Conservation (phyloP, 2,113 vertebrate genomes). For the Plecotus auritus region DNA sequence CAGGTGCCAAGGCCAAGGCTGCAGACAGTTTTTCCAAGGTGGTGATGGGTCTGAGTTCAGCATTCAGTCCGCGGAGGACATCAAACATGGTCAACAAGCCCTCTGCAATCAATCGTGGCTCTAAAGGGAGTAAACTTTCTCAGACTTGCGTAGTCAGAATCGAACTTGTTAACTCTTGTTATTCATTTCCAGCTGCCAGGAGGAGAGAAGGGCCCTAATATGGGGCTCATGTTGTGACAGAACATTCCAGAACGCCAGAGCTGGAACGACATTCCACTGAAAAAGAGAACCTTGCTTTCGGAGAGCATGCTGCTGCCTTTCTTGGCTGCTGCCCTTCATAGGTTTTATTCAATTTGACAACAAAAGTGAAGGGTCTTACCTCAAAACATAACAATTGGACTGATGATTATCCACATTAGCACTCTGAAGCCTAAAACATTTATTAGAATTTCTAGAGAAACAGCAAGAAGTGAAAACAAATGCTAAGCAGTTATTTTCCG, state of each 20-base stretch:
- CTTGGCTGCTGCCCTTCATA: not conserved
- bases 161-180: not conserved
- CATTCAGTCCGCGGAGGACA: not conserved
- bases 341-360: not conserved
- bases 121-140: slow-evolving; percentile 37
- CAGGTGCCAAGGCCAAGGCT: not conserved
- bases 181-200: not conserved
- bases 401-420: not conserved
- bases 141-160: not conserved
- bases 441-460: slow-evolving; percentile 33
- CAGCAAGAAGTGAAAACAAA: not conserved
- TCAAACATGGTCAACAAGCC: not conserved
- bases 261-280: not conserved
- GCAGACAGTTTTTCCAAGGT: accelerated
- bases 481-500: not conserved
- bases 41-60: not conserved
- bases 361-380: slow-evolving; percentile 40
- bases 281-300: not conserved
- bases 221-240: slow-evolving; percentile 16
- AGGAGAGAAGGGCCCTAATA: slow-evolving; percentile 53
- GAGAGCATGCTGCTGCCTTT: not conserved
- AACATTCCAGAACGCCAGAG: slow-evolving; percentile 17
- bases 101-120: not conserved
- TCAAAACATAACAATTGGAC: slow-evolving; percentile 54
- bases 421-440: not conserved